Base-by-base conservation (phyloP, 2,113 vertebrate species). In the Neolamprologus toae region DNA sequence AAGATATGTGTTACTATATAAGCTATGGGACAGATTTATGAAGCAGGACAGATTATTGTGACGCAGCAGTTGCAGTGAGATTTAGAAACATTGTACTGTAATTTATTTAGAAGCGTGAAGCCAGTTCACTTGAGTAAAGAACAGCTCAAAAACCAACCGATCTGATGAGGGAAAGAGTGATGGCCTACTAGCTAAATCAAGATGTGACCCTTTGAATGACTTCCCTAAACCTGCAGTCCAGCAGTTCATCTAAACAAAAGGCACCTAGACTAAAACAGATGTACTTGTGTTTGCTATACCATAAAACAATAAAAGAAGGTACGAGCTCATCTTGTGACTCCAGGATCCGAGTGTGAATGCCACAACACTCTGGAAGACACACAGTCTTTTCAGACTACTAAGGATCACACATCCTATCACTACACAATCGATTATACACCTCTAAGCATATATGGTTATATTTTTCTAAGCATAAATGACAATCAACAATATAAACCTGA, bases 1-100 rank as follows among this genome's bases (percentile, higher is more conserved):
- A 23, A 55, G 21, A 55, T 55, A 54, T 54, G 53, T 13, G 21
- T 55, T 55, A 4, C 11, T 7, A 54, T 54, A 54, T 54, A 54
- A 23, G 10, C 10, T 23, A 0, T 54, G 10, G n/a, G 53, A 23
- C n/a, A 54, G 3, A 23, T 54, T 54, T 54, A 54, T 55, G 53
- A 55, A 23, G n/a, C 0, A 12, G 53, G 53, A 55, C 1, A 55
- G 53, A 55, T 55, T 55, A 55, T 2, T 55, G 21, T 23, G 53
- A 13, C 1, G 6, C 53, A 55, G 53, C 2, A 55, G 53, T 55
- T 23, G 53, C 53, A 54, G 51, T 54, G 51, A 54, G 51, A 54
- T 54, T 11, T 11, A 54, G 3, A 53, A 53, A 53, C 51, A 53
- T 53, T 53, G 51, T 53, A 53, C 51, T 53, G 19, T 53, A 11